Evolutionary conservation across 2,888 invertebrate species (phyloP), one percentile per base, ranked within the genome.

Genomic region (Leptogaster cylindrica): DNA sequence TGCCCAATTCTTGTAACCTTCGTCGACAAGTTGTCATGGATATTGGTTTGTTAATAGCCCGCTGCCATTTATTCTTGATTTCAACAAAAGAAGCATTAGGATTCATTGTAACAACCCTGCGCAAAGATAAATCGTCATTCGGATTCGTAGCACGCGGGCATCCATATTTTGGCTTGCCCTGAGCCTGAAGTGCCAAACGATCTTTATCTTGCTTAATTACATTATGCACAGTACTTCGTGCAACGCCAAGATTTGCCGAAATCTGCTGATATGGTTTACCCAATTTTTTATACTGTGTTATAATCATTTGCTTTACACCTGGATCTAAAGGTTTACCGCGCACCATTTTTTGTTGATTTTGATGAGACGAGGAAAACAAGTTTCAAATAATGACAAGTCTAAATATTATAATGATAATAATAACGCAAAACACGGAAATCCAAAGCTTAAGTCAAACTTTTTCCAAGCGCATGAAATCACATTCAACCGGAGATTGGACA

Each of bases 401-500:
- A n/a, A n/a, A n/a, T n/a, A n/a, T n/a, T n/a, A n/a, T n/a, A n/a
- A n/a, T n/a, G n/a, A n/a, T n/a, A n/a, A n/a, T n/a, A n/a, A n/a
- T n/a, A n/a, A n/a, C n/a, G n/a, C n/a, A n/a, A n/a, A n/a, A n/a
- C n/a, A n/a, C n/a, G n/a, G n/a, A n/a, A n/a, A n/a, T n/a, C n/a
- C n/a, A n/a, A n/a, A n/a, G n/a, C n/a, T n/a, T n/a, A n/a, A n/a
- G n/a, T n/a, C n/a, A n/a, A n/a, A n/a, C n/a, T n/a, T n/a, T n/a
- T n/a, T n/a, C n/a, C 20, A 16, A 14, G 44, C 16, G 44, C 44
- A 16, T 46, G 46, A 12, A n/a, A n/a, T n/a, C n/a, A 36, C 20
- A 46, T 20, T 46, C 46, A 46, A 46, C 25, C 46, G 46, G 46
- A 46, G 46, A 46, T 46, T 46, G 46, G 25, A 46, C 46, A 46